These are phyloP conservation scores for honey bee (Apis mellifera) DNA, from an alignment of 1,140 invertebrate genomes.

Conservation along the genomic window DNA sequence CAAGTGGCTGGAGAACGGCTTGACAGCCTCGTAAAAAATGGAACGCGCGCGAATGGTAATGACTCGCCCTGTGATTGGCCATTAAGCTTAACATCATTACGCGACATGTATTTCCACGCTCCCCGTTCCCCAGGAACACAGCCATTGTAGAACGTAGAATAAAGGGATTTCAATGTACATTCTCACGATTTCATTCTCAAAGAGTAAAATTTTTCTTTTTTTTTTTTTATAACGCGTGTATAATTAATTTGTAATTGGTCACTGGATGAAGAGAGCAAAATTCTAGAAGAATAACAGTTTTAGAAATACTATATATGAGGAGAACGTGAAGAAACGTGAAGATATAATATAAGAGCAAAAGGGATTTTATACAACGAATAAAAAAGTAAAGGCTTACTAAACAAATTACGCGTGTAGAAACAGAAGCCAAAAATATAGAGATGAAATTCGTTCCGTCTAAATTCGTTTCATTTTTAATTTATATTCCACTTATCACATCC, in stretches of 20 bases:
- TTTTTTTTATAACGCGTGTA: neutral
- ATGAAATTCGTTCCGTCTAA: too few relatives aligned
- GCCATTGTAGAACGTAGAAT: neutral
- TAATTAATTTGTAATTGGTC: neutral
- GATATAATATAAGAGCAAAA: neutral
- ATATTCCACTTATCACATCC: too few relatives aligned
- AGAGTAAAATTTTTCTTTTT: too few relatives aligned
- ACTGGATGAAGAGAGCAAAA: neutral
- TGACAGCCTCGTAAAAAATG: conserved; percentile 36
- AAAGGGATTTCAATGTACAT: neutral
- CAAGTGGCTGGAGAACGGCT: neutral
- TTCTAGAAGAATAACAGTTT: neutral
- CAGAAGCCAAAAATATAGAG: too few relatives aligned
- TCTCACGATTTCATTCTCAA: neutral
- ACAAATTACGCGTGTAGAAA: too few relatives aligned
- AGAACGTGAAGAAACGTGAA: too few relatives aligned
- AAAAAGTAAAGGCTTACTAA: neutral
- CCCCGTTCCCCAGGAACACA: too few relatives aligned
- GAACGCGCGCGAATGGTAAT: neutral
- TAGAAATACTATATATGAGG: neutral
- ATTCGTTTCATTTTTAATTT: too few relatives aligned
- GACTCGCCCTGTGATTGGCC: conserved; percentile 7
- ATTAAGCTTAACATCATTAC: conserved; percentile 29
- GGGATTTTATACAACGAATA: neutral
- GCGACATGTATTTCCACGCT: neutral